Evolutionary conservation across 2,113 vertebrate genomes (phyloP), one percentile per base, ranked within the genome.

Genomic region (Silurus asotus): DNA sequence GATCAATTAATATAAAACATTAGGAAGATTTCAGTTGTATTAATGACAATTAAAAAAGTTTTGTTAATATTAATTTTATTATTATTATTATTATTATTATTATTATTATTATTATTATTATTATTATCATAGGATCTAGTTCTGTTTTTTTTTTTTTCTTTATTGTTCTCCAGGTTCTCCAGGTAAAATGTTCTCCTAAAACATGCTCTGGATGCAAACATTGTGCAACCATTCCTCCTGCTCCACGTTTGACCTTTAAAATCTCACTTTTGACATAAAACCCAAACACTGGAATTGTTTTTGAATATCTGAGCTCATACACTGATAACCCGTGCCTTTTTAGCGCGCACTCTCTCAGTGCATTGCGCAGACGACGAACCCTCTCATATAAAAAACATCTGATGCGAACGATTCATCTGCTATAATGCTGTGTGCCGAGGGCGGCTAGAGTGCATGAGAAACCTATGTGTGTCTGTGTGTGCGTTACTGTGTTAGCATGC

Each of bases 311-410:
- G 15, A 65, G 53, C 65, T 58, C 65, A 25, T 77, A 51, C 14
- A 17, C 10, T 61, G 82, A 87, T 59, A 82, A 84, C 84, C 79
- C 23, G 25, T 19, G 56, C 69, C 67, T 51, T 37, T 59, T 80
- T 49, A 83, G 64, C 49, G n/a, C 51, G 48, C 67, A 56, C 67
- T 8, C 49, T 87, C 51, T 84, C 67, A 56, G 64, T 64, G 72
- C 69, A 74, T 6, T 37, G 19, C 79, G 55, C 62, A 85, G 53
- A 87, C 37, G 28, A 69, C 56, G 75, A 84, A 76, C 53, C 58
- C 45, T 83, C 84, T 79, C 81, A 74, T 86, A 88, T 86, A 88
- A 88, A 84, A 51, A 84, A 72, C 56, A 84, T 51, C 79, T 69
- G 49, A 59, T 13, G 75, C 3, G 3, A 65, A 56, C 62, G 70